These are phyloP conservation scores for Andrena trimmerana DNA, from an alignment of 2,888 invertebrate species.

Conservation along the genomic window DNA sequence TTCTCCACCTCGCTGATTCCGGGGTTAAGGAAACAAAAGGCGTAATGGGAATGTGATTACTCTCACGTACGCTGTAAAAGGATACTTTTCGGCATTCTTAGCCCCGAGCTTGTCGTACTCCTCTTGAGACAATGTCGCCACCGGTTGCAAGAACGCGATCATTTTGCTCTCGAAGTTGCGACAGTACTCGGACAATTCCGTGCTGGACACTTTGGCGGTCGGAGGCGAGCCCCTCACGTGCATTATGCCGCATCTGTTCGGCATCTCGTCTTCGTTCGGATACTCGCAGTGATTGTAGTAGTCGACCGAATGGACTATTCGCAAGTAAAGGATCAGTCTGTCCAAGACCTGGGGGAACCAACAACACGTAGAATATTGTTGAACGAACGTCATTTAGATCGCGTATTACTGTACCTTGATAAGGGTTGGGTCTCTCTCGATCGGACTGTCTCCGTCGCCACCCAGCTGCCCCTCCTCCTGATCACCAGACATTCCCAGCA, in stretches of 20 bases:
- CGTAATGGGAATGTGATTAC: not conserved
- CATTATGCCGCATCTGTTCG: slow-evolving; percentile 99
- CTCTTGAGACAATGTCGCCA: slow-evolving; percentile 89
- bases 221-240: slow-evolving; percentile 97
- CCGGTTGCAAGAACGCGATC: slow-evolving; percentile 94
- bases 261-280: slow-evolving; percentile 99
- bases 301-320: slow-evolving; percentile 99
- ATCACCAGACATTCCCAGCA: slow-evolving; percentile 89
- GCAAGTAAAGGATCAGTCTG: slow-evolving; percentile 95
- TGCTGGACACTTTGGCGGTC: slow-evolving; percentile 91
- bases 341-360: slow-evolving; percentile 86
- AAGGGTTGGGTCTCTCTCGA: slow-evolving; percentile 91
- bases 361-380: not conserved
- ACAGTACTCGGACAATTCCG: slow-evolving; percentile 91
- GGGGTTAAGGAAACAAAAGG: slow-evolving; percentile 59
- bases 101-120: slow-evolving; percentile 94
- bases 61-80: slow-evolving; percentile 67
- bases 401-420: slow-evolving; percentile 87
- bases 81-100: slow-evolving; percentile 89
- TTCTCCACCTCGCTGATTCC: slow-evolving; percentile 93
- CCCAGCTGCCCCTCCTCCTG: slow-evolving; percentile 86
- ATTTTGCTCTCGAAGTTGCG: slow-evolving; percentile 96
- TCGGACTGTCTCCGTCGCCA: slow-evolving; percentile 85
- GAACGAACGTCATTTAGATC: not conserved
- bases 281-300: slow-evolving; percentile 99